Conservation (phyloP, 2,888 invertebrate genomes). For the Hesperia comma region DNA sequence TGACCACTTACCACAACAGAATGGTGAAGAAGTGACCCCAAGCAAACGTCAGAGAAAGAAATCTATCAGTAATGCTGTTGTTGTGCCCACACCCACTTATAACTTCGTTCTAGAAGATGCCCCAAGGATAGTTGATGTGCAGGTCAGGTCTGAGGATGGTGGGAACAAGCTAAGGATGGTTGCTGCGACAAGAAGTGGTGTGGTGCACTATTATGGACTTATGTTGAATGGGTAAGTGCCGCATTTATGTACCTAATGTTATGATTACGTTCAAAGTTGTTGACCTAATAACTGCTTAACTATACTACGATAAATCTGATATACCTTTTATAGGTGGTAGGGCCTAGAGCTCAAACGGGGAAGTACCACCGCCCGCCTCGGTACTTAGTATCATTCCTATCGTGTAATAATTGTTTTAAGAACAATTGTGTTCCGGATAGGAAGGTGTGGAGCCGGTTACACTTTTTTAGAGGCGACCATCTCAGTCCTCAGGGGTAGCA, state of each 20-base stretch:
- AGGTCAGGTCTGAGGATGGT: constrained; percentile 76
- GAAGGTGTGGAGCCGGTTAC: too few relatives aligned
- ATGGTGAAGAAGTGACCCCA: constrained; percentile 64
- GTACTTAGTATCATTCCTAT: too few relatives aligned
- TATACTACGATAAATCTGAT: too few relatives aligned
- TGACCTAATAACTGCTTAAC: too few relatives aligned
- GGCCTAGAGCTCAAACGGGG: too few relatives aligned
- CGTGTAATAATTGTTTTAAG: too few relatives aligned
- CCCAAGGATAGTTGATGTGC: constrained; percentile 77
- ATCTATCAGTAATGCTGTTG: constrained; percentile 48
- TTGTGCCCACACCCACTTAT: constrained; percentile 65
- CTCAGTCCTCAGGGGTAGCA: too few relatives aligned
- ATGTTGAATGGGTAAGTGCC: constrained; percentile 88
- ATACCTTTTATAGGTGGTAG: too few relatives aligned
- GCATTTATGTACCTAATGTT: not conserved
- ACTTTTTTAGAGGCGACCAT: too few relatives aligned
- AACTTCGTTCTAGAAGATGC: constrained; percentile 89
- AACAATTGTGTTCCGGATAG: too few relatives aligned
- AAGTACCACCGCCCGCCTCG: too few relatives aligned
- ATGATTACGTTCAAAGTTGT: too few relatives aligned
- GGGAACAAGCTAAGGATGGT: constrained; percentile 77
- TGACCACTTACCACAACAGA: constrained; percentile 57
- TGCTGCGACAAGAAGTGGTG: constrained; percentile 89
- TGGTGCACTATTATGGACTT: constrained; percentile 90
- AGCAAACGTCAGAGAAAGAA: constrained; percentile 67